These are phyloP conservation scores for Sus cebifrons DNA, from an alignment of 2,797 vertebrate genomes.

Conservation along the genomic window DNA sequence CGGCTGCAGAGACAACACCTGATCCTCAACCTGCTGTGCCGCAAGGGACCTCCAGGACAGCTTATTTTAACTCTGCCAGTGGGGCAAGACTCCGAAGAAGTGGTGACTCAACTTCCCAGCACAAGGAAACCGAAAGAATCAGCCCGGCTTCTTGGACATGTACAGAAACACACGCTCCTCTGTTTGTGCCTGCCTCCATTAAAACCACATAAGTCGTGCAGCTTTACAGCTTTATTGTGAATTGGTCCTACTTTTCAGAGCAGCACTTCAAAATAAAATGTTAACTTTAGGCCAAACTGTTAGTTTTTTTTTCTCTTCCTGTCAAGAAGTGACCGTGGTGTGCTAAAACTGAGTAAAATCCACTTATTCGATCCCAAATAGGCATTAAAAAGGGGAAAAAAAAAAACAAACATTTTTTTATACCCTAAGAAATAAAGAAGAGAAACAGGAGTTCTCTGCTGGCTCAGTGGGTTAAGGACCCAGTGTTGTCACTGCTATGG, in stretches of 20 bases:
- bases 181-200: background rate
- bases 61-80: background rate
- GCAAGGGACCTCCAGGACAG: too few species aligned
- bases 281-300: background rate
- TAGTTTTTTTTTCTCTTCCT: constrained; percentile 1
- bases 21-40: too few species aligned
- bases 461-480: too few species aligned
- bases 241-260: background rate
- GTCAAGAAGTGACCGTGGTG: background rate
- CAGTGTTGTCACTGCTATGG: too few species aligned
- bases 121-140: background rate
- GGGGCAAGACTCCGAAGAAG: background rate
- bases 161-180: rapidly evolving
- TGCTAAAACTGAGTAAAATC: constrained; percentile 44
- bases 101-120: background rate
- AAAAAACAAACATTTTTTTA: background rate
- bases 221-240: background rate
- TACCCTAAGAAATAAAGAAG: background rate
- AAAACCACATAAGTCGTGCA: background rate
- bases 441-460: background rate
- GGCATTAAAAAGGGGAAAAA: background rate
- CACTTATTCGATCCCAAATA: background rate
- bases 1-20: too few species aligned
- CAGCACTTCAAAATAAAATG: background rate
- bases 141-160: background rate